Conservation (phyloP, 2,797 vertebrate species). For the Cyclopterus lumpus region DNA sequence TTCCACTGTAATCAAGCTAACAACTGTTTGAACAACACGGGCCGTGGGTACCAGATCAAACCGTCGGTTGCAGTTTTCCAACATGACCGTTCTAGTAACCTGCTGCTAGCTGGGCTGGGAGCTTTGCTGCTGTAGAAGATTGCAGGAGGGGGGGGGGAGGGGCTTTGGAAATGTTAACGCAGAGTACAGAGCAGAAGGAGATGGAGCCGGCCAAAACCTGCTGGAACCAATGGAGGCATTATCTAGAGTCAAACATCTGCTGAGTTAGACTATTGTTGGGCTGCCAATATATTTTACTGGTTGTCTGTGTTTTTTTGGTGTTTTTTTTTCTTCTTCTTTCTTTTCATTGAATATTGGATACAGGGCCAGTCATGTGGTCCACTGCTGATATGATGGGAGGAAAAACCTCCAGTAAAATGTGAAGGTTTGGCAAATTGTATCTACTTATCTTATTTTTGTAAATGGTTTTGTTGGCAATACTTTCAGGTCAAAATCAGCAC, state of each 20-base stretch:
- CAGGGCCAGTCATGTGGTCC: not conserved
- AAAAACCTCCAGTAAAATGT: not conserved
- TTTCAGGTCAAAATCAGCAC: not conserved
- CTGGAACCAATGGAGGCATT: constrained; percentile 34
- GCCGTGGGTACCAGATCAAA: constrained; percentile 1
- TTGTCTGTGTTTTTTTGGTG: constrained; percentile 22
- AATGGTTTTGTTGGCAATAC: not conserved
- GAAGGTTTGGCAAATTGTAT: not conserved
- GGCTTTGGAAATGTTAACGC: constrained; percentile 11
- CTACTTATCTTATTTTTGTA: not conserved
- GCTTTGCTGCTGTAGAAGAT: constrained; percentile 21
- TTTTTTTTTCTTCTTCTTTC: not conserved
- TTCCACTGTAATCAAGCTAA: constrained; percentile 8
- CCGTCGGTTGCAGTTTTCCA: not conserved
- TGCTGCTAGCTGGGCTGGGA: not conserved
- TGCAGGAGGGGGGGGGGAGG: not conserved
- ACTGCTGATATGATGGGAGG: constrained; percentile 20
- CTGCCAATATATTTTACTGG: constrained; percentile 25
- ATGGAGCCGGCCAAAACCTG: constrained; percentile 22
- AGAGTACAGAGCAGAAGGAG: constrained; percentile 21
- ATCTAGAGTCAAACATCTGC: constrained; percentile 54
- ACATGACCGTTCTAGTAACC: not conserved
- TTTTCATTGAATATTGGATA: constrained; percentile 18
- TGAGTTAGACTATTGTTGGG: constrained; percentile 9
- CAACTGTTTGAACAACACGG: not conserved